Percentiles rank a stretch among this genome's conserved stretches.
Conservation (phyloP, 2,797 vertebrate genomes). For the Tachyglossus aculeatus region DNA sequence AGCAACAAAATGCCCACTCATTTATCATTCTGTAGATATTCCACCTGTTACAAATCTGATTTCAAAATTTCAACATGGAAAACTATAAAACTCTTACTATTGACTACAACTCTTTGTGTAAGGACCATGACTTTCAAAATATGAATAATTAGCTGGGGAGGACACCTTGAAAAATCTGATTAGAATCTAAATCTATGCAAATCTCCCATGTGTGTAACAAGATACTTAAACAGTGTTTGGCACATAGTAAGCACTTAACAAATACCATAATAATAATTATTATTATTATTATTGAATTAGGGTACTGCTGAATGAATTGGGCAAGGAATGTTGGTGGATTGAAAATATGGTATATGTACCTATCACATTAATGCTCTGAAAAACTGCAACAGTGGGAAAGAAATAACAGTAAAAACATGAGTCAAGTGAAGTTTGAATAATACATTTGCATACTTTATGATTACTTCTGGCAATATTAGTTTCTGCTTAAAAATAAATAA, state of each 20-base stretch:
- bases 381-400: too few relatives aligned
- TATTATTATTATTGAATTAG: too few relatives aligned
- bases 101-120: constrained; percentile 19
- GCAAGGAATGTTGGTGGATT: not conserved
- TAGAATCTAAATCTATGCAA: not conserved
- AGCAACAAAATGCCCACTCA: constrained; percentile 55
- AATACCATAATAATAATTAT: too few relatives aligned
- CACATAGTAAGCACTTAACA: too few relatives aligned
- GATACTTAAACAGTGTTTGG: too few relatives aligned
- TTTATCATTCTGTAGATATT: constrained; percentile 57
- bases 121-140: constrained; percentile 11
- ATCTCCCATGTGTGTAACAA: not conserved
- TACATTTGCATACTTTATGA: too few relatives aligned
- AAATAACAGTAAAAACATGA: constrained; percentile 16
- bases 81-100: constrained; percentile 41
- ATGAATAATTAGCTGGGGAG: constrained; percentile 33
- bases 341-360: constrained; percentile 9
- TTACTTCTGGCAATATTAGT: too few relatives aligned
- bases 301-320: not conserved
- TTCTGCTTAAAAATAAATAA: too few relatives aligned
- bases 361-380: constrained; percentile 9
- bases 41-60: not conserved
- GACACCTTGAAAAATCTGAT: constrained; percentile 28
- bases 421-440: not conserved
- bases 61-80: constrained; percentile 31